Evolutionary conservation across 2,888 invertebrate species (phyloP), one percentile per base, ranked within the genome.

Genomic region (Mythimna impura): DNA sequence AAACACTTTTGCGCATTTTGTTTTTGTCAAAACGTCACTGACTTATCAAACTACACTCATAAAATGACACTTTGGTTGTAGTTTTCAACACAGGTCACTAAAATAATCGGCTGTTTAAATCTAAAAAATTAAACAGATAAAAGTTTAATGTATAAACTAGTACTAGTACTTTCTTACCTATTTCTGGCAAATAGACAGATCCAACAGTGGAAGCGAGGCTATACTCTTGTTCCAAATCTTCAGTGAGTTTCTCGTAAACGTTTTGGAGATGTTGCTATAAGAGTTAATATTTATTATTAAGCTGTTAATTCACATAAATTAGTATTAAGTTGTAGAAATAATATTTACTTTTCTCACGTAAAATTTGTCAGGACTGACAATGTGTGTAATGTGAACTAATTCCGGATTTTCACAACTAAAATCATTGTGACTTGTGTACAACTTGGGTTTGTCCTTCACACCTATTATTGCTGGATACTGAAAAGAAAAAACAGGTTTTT

Each of bases 331-430:
- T 76, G 69, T 43, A 55, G 20, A 40, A 34, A 65, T 25, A 60
- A 55, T 52, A 25, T 62, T 72, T 93, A 97, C 97, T 94, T 97
- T 97, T 83, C 97, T 96, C 0, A 98, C 96, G 89, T 96, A 98
- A 89, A 98, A 97, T 75, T 96, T 94, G 84, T 97, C 95, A 0
- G 98, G 98, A 88, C 97, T 97, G 36, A 97, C 94, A 2, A 98
- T 93, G 80, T 97, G 95, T 0, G 97, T 96, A 60, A 98, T 92
- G 71, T 94, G 91, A 0, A 97, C 97, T 20, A 96, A 91, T 64
- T 97, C 95, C 0, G 89, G 83, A 9, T 95, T 87, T 22, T 96
- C 93, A 76, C 87, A 89, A 73, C 89, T 94, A 86, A 90, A 93
- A 71, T 93, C 93, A 76, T 88, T 90, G 71, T 89, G 90, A 78